Evolutionary conservation across 2,888 invertebrate species (phyloP), one percentile per base, ranked within the genome.

Genomic region (Drosophila algonquin): DNA sequence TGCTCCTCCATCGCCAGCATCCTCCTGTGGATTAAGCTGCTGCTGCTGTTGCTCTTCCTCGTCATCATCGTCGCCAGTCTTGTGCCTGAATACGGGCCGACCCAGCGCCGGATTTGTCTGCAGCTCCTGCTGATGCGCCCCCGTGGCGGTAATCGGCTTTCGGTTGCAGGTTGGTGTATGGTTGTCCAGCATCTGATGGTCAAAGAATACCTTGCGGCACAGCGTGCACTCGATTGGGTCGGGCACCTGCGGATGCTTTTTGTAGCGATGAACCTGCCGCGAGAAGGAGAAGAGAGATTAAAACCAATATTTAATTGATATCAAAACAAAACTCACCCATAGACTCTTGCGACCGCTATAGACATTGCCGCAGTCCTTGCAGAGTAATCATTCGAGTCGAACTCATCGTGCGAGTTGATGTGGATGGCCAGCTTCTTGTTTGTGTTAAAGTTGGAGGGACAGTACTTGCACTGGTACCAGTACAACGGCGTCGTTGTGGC

Each of bases 381-480:
- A 92, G 92, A 92, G 61, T 92, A 92, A 63, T 92, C 92, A 63
- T 90, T 91, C 2, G 91, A 91, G 71, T 92, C 92, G 67, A 92
- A 92, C 77, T 92, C 92, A 51, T 92, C 91, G 57, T 92, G 92
- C 18, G 91, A 91, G 67, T 92, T 92, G 24, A 92, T 91, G 71
- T 92, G 92, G 40, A 92, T 92, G 48, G 92, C 92, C 47, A 92
- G 77, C 69, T 92, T 92, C 69, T 92, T 92, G 74, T 92, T 92
- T 12, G 92, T 91, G 69, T 92, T 92, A 60, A 92, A 92, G 53
- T 92, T 91, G n/a, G 91, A 91, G 30, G 92, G 90, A 65, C 92
- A 92, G 77, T 92, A 92, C 51, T 92, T 92, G 79, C 92, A 92
- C 76, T 92, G 92, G 73, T 91, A 92, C 92, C 92, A 92, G 55